Conservation (phyloP, 2,888 invertebrate species). For the Ectemnius cavifrons region DNA sequence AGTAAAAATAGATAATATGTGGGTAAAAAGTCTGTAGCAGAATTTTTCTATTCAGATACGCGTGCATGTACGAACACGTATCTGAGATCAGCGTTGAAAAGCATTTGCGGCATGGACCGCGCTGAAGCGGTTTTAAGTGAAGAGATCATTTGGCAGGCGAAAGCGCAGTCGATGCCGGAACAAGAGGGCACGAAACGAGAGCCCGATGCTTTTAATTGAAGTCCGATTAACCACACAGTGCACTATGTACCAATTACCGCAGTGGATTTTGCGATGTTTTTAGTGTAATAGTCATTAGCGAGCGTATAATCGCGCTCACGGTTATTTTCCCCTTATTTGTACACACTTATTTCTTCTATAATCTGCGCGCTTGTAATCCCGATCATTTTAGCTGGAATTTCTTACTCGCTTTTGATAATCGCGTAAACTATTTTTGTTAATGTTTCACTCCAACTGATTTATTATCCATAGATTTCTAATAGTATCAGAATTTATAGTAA, state of each 20-base stretch:
- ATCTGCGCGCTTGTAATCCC: too few species aligned
- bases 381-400: too few species aligned
- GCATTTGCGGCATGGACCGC: too few species aligned
- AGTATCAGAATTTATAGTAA: too few species aligned
- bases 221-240: conserved; percentile 27
- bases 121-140: conserved; percentile 1
- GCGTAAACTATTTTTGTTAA: too few species aligned
- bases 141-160: conserved; percentile 31
- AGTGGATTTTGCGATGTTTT: conserved; percentile 6
- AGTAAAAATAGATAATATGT: too few species aligned
- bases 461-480: too few species aligned
- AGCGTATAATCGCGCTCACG: background rate
- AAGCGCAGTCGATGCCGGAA: conserved; percentile 26
- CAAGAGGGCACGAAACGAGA: conserved; percentile 18
- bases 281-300: background rate
- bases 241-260: conserved; percentile 1
- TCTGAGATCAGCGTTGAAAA: too few species aligned
- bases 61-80: too few species aligned
- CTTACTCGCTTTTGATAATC: background rate
- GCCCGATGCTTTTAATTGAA: conserved; percentile 33
- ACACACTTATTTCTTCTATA: too few species aligned
- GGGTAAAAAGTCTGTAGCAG: too few species aligned
- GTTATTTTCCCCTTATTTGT: background rate
- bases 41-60: background rate
- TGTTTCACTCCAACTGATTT: too few species aligned